Percentiles rank a stretch among this genome's conserved stretches.
Conservation (phyloP, 2,888 invertebrate genomes). For the Dynastes grantii region DNA sequence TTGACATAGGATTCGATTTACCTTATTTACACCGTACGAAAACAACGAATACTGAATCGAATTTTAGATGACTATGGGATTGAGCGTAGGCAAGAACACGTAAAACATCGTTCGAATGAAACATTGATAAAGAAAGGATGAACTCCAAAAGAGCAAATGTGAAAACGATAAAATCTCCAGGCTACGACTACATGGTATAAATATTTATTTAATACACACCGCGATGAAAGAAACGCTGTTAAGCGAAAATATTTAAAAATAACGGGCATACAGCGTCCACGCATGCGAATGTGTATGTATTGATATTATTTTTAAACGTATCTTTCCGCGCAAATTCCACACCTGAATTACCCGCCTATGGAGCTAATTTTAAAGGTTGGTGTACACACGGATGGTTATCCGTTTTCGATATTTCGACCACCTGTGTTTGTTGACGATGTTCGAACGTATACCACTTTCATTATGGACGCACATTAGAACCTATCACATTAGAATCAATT, state of each 20-base stretch:
- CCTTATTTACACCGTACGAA: too few species aligned
- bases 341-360: slow-evolving; percentile 36
- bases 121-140: slow-evolving; percentile 16
- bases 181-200: slow-evolving; percentile 12
- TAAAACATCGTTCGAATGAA: slow-evolving; percentile 17
- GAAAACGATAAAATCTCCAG: slow-evolving; percentile 38
- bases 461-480: background rate
- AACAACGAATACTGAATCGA: too few species aligned
- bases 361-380: slow-evolving; percentile 43
- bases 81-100: background rate
- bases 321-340: slow-evolving; percentile 46
- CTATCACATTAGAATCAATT: too few species aligned
- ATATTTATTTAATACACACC: slow-evolving; percentile 32
- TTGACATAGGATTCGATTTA: too few species aligned
- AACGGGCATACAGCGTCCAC: slow-evolving; percentile 13
- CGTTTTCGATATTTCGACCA: slow-evolving; percentile 42
- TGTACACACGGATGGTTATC: slow-evolving; percentile 41
- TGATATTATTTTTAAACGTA: slow-evolving; percentile 42
- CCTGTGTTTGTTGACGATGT: slow-evolving; percentile 33
- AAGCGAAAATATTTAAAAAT: slow-evolving; percentile 45
- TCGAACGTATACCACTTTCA: background rate
- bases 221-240: slow-evolving; percentile 31
- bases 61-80: background rate
- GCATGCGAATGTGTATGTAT: slow-evolving; percentile 29
- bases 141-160: slow-evolving; percentile 26